Base-by-base conservation (phyloP, 2,113 vertebrate species). In the Tympanuchus pallidicinctus region DNA sequence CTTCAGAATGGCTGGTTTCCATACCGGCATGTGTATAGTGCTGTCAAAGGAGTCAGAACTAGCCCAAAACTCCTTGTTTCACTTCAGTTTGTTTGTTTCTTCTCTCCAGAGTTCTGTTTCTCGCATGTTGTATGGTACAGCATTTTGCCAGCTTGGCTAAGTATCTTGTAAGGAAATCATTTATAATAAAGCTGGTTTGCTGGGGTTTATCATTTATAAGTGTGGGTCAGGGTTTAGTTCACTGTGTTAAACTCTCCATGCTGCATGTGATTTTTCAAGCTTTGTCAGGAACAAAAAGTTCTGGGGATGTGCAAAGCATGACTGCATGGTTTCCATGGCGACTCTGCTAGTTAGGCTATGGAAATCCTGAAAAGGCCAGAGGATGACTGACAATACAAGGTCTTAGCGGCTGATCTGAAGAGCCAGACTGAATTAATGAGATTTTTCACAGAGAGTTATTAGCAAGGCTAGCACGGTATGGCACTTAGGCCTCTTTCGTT, bases 301-400 rank as follows among this genome's bases (percentile, higher is more conserved):
- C 97, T 90, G 96, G 97, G 98, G 98, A 98, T 98, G 98, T 98
- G 98, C 98, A 98, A 98, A 98, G 98, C 98, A 98, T 98, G 98
- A 98, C 98, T 98, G 98, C 97, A 97, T 98, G 98, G 98, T 99
- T 99, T 98, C 99, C 99, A 99, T 99, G 98, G 98, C 98, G 97
- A 99, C 98, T 96, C 98, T 97, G 98, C 98, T 99, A 98, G 98
- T 99, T 99, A 99, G 98, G 98, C 97, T 97, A 98, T 98, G 97
- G 97, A 98, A 98, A 98, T 98, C 97, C 97, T 98, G 98, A 97
- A 98, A 98, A 98, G 98, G 98, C 98, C 99, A 98, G 97, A 97
- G 98, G 98, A 98, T 98, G 98, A 99, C 98, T 99, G 98, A 99
- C 99, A 99, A 99, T 99, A 98, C 98, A 98, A 98, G 98, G 99